These are phyloP conservation scores for Acrocephalus arundinaceus DNA, from an alignment of 2,113 vertebrate species.

Conservation along the genomic window DNA sequence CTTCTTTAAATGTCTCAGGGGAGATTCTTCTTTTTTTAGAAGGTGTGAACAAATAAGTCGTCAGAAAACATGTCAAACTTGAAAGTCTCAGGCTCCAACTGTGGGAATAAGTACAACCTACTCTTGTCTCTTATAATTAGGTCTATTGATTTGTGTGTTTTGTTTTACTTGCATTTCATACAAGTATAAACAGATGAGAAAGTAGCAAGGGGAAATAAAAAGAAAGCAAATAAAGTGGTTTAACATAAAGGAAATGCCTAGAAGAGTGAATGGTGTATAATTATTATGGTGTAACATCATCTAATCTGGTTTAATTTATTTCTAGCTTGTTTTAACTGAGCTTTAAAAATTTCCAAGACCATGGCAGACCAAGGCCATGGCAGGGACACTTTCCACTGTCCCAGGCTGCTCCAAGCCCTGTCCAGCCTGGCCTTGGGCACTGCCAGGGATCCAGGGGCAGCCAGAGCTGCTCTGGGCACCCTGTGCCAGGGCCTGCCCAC, in stretches of 20 bases:
- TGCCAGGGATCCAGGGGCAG: neutral
- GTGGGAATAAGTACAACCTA: neutral
- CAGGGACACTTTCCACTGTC: fast-evolving
- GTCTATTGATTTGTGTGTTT: slow-evolving; percentile 5
- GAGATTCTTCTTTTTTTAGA: neutral
- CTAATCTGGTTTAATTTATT: neutral
- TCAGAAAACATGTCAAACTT: slow-evolving; percentile 26
- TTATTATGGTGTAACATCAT: neutral
- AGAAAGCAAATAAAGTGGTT: neutral
- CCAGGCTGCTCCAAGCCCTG: fast-evolving
- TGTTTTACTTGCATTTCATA: neutral
- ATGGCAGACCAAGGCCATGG: neutral
- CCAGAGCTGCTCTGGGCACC: neutral
- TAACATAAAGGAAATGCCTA: neutral
- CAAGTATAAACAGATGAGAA: neutral
- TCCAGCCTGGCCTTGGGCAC: neutral
- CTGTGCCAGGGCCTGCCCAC: neutral
- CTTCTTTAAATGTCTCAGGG: neutral
- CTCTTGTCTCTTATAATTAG: slow-evolving; percentile 33
- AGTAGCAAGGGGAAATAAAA: neutral
- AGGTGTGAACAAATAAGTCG: slow-evolving; percentile 17
- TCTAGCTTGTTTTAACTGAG: neutral
- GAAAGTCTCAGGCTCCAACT: neutral
- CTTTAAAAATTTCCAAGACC: neutral
- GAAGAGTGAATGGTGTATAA: neutral